These are phyloP conservation scores for Amazonetta brasiliensis DNA, from an alignment of 2,797 vertebrate species.

Conservation along the genomic window DNA sequence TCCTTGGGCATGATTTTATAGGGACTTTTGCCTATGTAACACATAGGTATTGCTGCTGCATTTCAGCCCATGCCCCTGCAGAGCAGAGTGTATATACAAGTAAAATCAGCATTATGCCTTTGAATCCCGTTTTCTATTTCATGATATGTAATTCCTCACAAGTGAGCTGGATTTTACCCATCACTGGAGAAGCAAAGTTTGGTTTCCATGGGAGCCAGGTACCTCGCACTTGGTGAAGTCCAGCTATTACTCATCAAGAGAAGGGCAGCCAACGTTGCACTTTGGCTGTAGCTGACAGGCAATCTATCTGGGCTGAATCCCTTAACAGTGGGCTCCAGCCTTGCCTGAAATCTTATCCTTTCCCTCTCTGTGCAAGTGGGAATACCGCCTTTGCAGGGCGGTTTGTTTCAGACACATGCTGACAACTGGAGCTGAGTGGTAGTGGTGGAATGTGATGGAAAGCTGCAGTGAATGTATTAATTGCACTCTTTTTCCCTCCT, in stretches of 20 bases:
- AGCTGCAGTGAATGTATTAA: constrained; percentile 34
- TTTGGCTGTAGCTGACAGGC: constrained; percentile 26
- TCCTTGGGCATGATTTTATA: not conserved
- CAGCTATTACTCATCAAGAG: constrained; percentile 4
- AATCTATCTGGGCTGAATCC: constrained; percentile 15
- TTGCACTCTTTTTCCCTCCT: not conserved
- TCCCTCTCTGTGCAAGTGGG: not conserved
- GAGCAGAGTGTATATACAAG: not conserved
- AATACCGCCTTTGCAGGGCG: not conserved
- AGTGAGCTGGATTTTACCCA: not conserved
- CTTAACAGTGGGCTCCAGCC: constrained; percentile 16
- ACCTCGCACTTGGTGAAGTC: not conserved
- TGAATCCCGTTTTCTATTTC: not conserved
- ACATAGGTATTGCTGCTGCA: not conserved
- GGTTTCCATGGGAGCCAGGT: constrained; percentile 46
- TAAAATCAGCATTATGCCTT: not conserved
- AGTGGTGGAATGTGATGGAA: not conserved
- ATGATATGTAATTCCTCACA: not conserved
- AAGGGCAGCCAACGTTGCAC: not conserved
- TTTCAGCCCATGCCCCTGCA: not conserved
- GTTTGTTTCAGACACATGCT: constrained; percentile 48
- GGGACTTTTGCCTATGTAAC: not conserved
- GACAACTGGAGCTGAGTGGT: constrained; percentile 38
- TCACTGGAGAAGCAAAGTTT: not conserved
- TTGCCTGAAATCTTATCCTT: constrained; percentile 51